Evolutionary conservation across 2,797 vertebrate species (phyloP), one percentile per base, ranked within the genome.

Genomic region (Cynodonichthys magdalenae): DNA sequence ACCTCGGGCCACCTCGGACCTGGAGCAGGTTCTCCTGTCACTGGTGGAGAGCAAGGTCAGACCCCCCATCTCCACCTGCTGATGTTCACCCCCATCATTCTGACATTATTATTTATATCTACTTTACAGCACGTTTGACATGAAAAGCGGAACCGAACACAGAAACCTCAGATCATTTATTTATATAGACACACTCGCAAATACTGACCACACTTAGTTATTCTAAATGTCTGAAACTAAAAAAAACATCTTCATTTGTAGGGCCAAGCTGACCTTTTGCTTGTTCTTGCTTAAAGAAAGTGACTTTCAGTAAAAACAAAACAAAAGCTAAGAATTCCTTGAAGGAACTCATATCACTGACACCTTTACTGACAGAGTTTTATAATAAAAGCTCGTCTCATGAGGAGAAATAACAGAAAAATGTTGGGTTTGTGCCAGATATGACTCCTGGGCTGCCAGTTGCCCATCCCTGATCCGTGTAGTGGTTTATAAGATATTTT

Each of bases 21-120:
- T 99, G 95, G 98, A 99, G 83, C 94, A 95, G 69, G 95, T 99
- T 73, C 95, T 99, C 65, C 88, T 99, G 75, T 97, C 96, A 0
- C 80, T 99, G 89, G 95, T 98, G 72, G 93, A 96, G 83, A 96
- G 94, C 84, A 98, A 98, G 96, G 98, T 99, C 89, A 91, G 17
- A 65, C 59, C 48, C 77, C 74, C 56, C 76, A 68, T 57, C 54
- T 69, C 42, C 4, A 15, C 48, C 68, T 79, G 61, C 66, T 48
- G 50, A 59, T 63, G 44, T 56, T 59, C 63, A 42, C 47, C 41
- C 27, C 2, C 7, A 3, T 12, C 17, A 29, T 45, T 42, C 41
- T 27, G 15, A 44, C 14, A 10, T 39, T 69, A 31, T 9, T 39
- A 61, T 75, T 50, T 36, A 36, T 12, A 15, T 14, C 10, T 15